phyloP scores from a whole-genome alignment of 2,888 invertebrate genomes.

The Rhopalosiphum nymphaeae region DNA sequence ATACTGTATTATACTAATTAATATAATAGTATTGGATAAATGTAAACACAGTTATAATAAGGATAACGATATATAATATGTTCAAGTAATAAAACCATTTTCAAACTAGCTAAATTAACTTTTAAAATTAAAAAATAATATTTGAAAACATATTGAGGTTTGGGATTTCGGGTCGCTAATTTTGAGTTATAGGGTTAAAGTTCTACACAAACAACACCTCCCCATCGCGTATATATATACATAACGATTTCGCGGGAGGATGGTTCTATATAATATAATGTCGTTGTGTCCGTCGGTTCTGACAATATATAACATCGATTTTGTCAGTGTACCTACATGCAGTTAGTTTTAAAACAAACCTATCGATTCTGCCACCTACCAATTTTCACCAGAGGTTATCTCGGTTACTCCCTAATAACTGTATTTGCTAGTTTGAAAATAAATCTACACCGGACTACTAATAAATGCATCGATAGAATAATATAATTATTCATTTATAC shows the following conservation, averaged over 20 bases:
- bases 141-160: background rate
- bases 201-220: background rate
- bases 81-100: background rate
- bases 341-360: background rate
- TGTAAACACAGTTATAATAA: background rate
- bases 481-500: background rate
- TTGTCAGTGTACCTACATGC: background rate
- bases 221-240: rapidly evolving
- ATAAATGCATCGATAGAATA: background rate
- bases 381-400: background rate
- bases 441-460: background rate
- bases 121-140: background rate
- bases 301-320: background rate
- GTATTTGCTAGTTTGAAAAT: background rate
- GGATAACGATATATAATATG: no score
- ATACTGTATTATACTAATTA: background rate
- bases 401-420: background rate
- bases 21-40: background rate
- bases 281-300: background rate
- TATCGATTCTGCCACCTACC: background rate
- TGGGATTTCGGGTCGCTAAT: background rate
- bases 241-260: background rate
- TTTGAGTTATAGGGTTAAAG: background rate
- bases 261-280: background rate
- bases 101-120: background rate